Evolutionary conservation across 2,888 invertebrate species (phyloP).

Genomic region (Chrysolina oricalcia): DNA sequence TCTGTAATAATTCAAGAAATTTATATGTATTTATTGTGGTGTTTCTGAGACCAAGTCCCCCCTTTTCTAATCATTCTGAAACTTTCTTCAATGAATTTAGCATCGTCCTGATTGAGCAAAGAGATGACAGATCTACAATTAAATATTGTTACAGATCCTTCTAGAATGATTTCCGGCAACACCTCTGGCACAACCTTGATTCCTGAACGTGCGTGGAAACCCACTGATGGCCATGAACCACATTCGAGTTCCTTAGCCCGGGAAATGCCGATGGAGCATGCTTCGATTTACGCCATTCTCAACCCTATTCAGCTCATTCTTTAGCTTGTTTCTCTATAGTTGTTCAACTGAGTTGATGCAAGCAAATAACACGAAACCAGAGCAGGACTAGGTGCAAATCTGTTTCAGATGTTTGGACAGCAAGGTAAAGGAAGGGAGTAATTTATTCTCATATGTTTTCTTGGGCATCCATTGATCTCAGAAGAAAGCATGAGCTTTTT

Average conservation of each 20-base stretch:
- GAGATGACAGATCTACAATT: not conserved
- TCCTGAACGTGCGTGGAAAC: not conserved
- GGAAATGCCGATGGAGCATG: not conserved
- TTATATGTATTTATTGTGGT: no score
- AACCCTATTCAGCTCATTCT: not conserved
- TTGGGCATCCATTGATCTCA: no score
- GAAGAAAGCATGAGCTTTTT: no score
- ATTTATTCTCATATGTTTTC: not conserved
- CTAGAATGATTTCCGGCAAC: not conserved
- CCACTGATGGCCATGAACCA: not conserved
- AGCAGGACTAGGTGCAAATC: not conserved
- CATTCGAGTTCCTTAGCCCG: conserved; percentile 2
- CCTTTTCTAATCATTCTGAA: no score
- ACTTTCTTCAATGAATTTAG: no score
- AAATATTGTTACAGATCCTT: not conserved
- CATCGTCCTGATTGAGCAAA: not conserved
- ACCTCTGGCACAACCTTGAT: not conserved
- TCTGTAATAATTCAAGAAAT: no score
- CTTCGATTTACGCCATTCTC: not conserved
- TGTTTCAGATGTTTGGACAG: not conserved
- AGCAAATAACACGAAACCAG: not conserved
- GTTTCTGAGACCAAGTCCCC: no score
- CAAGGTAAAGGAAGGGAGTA: not conserved
- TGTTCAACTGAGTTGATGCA: not conserved
- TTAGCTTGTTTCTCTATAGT: not conserved